A percentile compares a stretch with the other conserved stretches of the same genome.
These are phyloP conservation scores for Polydrusus cervinus DNA, from an alignment of 2,888 invertebrate species.

Conservation along the genomic window DNA sequence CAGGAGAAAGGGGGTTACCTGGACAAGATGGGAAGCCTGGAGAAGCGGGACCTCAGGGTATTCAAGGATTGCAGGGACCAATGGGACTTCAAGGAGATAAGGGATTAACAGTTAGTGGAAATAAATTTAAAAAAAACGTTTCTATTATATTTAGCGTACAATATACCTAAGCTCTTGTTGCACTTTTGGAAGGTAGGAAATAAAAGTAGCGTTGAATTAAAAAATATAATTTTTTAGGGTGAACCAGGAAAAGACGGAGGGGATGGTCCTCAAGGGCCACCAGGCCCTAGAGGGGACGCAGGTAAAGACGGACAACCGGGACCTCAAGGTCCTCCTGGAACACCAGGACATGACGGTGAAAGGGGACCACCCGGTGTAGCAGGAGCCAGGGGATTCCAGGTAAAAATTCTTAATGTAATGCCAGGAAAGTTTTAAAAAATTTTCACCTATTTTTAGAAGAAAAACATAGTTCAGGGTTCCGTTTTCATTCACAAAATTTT, in stretches of 20 bases:
- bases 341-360: conserved; percentile 81
- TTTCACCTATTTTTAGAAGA: too few species aligned
- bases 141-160: too few species aligned
- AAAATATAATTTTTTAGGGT: conserved; percentile 73
- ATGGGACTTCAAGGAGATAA: conserved; percentile 86
- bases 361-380: conserved; percentile 84
- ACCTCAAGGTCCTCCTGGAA: conserved; percentile 82
- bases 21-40: conserved; percentile 92
- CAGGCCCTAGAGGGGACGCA: conserved; percentile 86
- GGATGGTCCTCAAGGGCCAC: conserved; percentile 81
- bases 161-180: background rate
- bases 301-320: conserved; percentile 87
- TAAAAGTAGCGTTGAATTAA: too few species aligned
- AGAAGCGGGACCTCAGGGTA: conserved; percentile 85
- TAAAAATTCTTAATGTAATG: conserved; percentile 65
- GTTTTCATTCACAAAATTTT: too few species aligned
- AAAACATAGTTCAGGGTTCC: too few species aligned
- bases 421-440: too few species aligned
- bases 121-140: conserved; percentile 8
- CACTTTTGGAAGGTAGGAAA: too few species aligned
- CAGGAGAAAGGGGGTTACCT: conserved; percentile 83
- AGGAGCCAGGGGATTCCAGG: conserved; percentile 88
- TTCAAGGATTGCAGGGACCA: conserved; percentile 86
- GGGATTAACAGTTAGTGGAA: conserved; percentile 79
- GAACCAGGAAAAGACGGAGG: conserved; percentile 88